A percentile compares a stretch with the other conserved stretches of the same genome.
These are phyloP conservation scores for Zaprionus davidi DNA, from an alignment of 1,140 invertebrate species.

Conservation along the genomic window DNA sequence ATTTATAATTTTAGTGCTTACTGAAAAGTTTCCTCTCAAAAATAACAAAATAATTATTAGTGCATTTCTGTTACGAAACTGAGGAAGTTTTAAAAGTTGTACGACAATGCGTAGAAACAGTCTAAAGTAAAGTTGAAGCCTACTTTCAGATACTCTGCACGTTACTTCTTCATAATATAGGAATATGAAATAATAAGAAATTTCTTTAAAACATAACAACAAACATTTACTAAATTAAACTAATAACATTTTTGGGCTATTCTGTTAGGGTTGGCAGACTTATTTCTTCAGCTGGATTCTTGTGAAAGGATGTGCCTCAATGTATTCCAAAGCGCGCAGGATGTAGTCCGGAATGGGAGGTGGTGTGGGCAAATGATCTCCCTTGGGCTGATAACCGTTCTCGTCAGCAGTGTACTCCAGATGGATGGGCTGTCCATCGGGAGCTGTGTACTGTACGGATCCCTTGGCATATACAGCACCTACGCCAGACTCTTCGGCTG, in stretches of 20 bases:
- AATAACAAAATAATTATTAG: background rate
- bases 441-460: slow-evolving; percentile 67
- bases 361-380: slow-evolving; percentile 90
- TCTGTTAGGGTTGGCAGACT: slow-evolving; percentile 10
- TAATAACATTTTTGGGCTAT: slow-evolving; percentile 9
- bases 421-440: slow-evolving; percentile 84
- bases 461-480: slow-evolving; percentile 63
- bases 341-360: slow-evolving; percentile 91
- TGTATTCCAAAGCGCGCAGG: slow-evolving; percentile 86
- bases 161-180: background rate
- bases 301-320: slow-evolving; percentile 85
- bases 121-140: background rate
- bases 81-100: background rate
- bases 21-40: background rate
- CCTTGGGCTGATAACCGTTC: slow-evolving; percentile 90
- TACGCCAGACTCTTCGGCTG: slow-evolving; percentile 85
- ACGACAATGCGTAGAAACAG: background rate
- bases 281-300: slow-evolving; percentile 66
- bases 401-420: slow-evolving; percentile 91
- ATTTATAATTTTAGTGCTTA: background rate
- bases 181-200: background rate
- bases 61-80: background rate
- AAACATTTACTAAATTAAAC: slow-evolving; percentile 31
- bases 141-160: background rate
- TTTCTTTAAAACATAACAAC: slow-evolving; percentile 18